phyloP scores from a whole-genome alignment of 2,797 vertebrate genomes.

The Nannoperca obscura region DNA sequence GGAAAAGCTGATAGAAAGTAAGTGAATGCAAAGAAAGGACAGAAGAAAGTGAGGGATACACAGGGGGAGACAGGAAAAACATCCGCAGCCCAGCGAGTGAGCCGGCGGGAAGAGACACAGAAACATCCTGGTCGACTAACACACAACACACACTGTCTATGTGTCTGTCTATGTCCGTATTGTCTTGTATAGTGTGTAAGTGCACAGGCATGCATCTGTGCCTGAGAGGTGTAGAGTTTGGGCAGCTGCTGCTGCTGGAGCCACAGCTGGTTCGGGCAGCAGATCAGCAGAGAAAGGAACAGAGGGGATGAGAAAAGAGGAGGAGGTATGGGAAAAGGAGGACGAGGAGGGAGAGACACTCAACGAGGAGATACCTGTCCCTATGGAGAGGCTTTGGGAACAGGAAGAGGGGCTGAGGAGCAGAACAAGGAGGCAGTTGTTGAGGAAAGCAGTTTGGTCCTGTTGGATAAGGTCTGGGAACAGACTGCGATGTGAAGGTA shows the following conservation, averaged over 20 bases:
- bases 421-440: conserved; percentile 48
- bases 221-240: conserved; percentile 46
- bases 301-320: conserved; percentile 48
- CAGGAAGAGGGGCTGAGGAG: conserved; percentile 38
- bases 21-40: conserved; percentile 34
- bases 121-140: conserved; percentile 66
- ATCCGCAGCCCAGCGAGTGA: conserved; percentile 64
- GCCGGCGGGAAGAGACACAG: conserved; percentile 56
- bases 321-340: conserved; percentile 38
- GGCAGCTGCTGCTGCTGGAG: conserved; percentile 57
- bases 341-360: conserved; percentile 36
- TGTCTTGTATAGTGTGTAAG: conserved; percentile 43
- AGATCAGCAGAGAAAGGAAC: conserved; percentile 66
- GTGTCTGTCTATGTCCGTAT: conserved; percentile 25
- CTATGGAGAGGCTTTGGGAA: conserved; percentile 31
- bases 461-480: conserved; percentile 54
- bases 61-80: conserved; percentile 69
- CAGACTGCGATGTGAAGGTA: conserved; percentile 44
- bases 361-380: conserved; percentile 63
- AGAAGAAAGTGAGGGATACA: conserved; percentile 46
- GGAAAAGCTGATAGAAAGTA: conserved; percentile 19
- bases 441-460: conserved; percentile 32
- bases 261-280: conserved; percentile 75
- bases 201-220: conserved; percentile 28
- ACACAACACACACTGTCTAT: conserved; percentile 39